Conservation (phyloP, 2,797 vertebrate species). For the Phrynocephalus forsythii region DNA sequence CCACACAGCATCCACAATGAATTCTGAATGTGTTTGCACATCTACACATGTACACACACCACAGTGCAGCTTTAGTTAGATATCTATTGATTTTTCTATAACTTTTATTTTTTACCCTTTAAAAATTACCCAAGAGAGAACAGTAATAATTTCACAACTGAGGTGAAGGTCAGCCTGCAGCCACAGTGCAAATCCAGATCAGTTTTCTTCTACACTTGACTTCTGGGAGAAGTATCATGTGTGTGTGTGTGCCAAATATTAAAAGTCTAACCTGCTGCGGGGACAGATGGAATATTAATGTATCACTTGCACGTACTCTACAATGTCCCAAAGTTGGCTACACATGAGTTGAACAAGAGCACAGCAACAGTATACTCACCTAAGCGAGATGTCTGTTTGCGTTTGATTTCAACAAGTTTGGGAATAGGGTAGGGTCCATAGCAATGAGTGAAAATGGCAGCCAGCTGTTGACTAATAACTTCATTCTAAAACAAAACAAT, state of each 20-base stretch:
- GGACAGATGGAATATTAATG: background rate
- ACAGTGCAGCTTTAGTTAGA: background rate
- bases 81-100: background rate
- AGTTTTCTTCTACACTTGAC: background rate
- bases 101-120: background rate
- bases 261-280: background rate
- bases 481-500: slow-evolving; percentile 78
- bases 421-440: slow-evolving; percentile 86
- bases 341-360: background rate
- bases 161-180: background rate
- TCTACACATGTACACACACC: background rate
- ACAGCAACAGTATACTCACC: slow-evolving; percentile 71
- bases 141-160: background rate
- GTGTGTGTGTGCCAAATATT: background rate
- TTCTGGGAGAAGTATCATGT: background rate
- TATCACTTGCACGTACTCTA: too few species aligned
- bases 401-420: slow-evolving; percentile 84
- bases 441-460: slow-evolving; percentile 86
- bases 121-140: background rate
- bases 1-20: background rate
- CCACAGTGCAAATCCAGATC: background rate
- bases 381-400: slow-evolving; percentile 83
- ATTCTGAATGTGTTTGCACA: background rate
- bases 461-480: slow-evolving; percentile 85
- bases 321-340: background rate